Evolutionary conservation across 2,797 vertebrate species (phyloP), one percentile per base, ranked within the genome.

Genomic region (Taeniopygia guttata): DNA sequence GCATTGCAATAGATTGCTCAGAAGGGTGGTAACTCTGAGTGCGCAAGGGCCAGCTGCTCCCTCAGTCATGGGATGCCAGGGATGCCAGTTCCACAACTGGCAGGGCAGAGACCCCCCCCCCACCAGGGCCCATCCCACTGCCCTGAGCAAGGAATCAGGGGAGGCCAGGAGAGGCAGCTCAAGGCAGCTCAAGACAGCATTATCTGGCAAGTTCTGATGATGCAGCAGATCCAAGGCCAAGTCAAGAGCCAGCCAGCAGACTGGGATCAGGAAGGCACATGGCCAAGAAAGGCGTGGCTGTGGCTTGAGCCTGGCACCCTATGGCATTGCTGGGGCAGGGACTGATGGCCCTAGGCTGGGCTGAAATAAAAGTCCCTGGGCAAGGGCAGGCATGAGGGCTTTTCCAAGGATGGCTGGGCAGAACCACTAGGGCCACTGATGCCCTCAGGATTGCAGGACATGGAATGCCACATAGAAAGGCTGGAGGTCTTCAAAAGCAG

Each of bases 51-150:
- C 38, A 79, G 42, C 42, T 92, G 63, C 26, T 83, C 63, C 22
- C n/a, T 38, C 30, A 16, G 30, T 5, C 15, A 2, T 20, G 23
- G 25, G 30, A 56, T 52, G 48, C 11, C 59, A 54, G 45, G 22
- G 80, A 36, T 0, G 0, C 10, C 60, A 67, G 2, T 56, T 51
- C n/a, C 78, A 63, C 36, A 73, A 5, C 21, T 45, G 42, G 46
- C 60, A 62, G 27, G 56, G 30, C 49, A 82, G 67, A 38, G 38
- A 72, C 9, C 15, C 18, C 25, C 40, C 38, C 17, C 13, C n/a
- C n/a, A n/a, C n/a, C 52, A 77, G 80, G 48, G 30, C 22, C 38
- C 3, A 1, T 40, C 36, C 49, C 32, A 25, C 25, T 22, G 22
- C 3, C 22, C 19, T 8, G 16, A 54, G 62, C 5, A 10, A 70